Base-by-base conservation (phyloP, 2,113 vertebrate genomes). In the Psittacula cyanocephala region DNA sequence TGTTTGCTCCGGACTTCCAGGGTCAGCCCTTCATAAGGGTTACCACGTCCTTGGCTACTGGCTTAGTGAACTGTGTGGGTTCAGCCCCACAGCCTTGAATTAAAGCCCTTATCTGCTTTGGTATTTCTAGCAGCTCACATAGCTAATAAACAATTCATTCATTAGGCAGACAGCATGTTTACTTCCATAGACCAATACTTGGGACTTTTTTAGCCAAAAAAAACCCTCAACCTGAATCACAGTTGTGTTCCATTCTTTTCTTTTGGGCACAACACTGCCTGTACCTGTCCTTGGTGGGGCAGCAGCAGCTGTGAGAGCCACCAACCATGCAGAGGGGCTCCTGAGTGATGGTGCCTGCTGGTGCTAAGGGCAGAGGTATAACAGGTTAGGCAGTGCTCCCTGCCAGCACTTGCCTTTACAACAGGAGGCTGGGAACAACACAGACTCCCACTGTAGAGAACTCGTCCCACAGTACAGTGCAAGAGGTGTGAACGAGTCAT, bases 91-190 rank as follows among this genome's bases (percentile, higher is more conserved):
- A 13, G 80, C 69, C 88, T 72, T 91, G 77, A 94, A 79, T 76
- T 74, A 12, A 84, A 87, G 81, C n/a, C 28, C 44, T 95, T 91
- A 91, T 80, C 88, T 9, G 1, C 77, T 84, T 62, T 68, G 80
- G 91, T 84, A 86, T 92, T 91, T 92, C 67, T 74, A 95, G 92
- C 74, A 65, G 80, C 65, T 94, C 46, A 27, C 47, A 35, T 22
- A 19, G 55, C 80, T 86, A 86, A 88, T 91, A 94, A 91, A 79
- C 67, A 77, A 78, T 5, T 41, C 60, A 81, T 79, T 96, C 69
- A 92, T 72, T 29, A 76, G 50, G 39, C 69, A 79, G 57, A 17
- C 43, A 22, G 52, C 6, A 12, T 79, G 83, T 72, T 94, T 84
- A 49, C 65, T 62, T 88, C 81, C 69, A 68, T 4, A 79, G 76